Conservation (phyloP, 2,888 invertebrate genomes). For the Bugulina stolonifera region DNA sequence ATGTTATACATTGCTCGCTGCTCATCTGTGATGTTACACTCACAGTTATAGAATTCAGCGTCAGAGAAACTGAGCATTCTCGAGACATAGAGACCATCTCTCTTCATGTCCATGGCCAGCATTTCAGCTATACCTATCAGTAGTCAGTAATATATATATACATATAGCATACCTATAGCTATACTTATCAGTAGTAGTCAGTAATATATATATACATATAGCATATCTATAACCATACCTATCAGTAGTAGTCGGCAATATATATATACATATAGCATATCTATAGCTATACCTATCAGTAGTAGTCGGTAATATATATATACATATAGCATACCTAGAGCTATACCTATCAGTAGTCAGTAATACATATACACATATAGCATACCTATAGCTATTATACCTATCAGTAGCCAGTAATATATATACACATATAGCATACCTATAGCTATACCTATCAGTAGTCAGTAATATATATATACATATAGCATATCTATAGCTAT, state of each 20-base stretch:
- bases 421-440: no score
- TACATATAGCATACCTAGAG: background rate
- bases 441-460: no score
- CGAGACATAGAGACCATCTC: conserved; percentile 50
- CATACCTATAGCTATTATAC: no score
- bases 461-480: no score
- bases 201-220: background rate
- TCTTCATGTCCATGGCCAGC: conserved; percentile 52
- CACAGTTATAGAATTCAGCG: conserved; percentile 46
- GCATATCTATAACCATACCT: background rate
- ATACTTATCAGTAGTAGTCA: background rate
- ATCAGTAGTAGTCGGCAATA: background rate
- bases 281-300: background rate
- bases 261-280: background rate
- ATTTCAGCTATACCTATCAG: conserved; percentile 47
- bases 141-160: background rate
- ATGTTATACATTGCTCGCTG: conserved; percentile 45
- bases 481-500: no score
- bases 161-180: background rate
- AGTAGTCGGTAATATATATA: background rate
- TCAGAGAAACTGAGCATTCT: conserved; percentile 48
- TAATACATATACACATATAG: no score
- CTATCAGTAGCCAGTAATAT: no score
- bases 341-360: no score
- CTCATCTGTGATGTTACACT: conserved; percentile 38